These are phyloP conservation scores for Chromobotia macracanthus DNA, from an alignment of 2,797 vertebrate genomes.

Conservation along the genomic window DNA sequence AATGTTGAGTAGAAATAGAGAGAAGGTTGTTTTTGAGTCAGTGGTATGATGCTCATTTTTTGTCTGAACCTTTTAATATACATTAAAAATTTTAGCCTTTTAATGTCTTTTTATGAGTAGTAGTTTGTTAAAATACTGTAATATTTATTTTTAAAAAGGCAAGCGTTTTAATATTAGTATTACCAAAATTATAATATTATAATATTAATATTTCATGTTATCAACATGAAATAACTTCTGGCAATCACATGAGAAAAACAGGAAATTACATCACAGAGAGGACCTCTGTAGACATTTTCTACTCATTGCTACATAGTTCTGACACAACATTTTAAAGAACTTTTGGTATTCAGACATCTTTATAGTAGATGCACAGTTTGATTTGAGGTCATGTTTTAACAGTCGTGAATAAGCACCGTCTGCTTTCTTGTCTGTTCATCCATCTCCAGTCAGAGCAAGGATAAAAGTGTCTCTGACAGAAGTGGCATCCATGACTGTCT, in stretches of 20 bases:
- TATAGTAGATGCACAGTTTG: not conserved
- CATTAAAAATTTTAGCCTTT: no score
- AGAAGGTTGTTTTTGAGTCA: constrained; percentile 13
- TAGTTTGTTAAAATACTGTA: no score
- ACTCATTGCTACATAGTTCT: not conserved
- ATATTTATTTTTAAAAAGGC: no score
- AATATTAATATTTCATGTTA: no score
- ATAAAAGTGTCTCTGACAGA: constrained; percentile 49
- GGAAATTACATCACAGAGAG: no score
- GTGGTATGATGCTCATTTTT: not conserved
- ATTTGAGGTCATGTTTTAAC: constrained; percentile 21
- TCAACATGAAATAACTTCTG: no score
- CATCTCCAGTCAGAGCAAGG: constrained; percentile 10
- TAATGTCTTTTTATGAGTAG: no score
- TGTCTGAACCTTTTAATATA: not conserved
- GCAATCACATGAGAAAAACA: no score
- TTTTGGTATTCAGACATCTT: not conserved
- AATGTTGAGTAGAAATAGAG: constrained; percentile 36
- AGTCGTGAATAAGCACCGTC: constrained; percentile 34
- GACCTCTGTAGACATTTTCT: no score
- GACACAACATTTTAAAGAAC: not conserved
- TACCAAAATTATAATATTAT: no score
- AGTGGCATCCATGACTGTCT: constrained; percentile 34
- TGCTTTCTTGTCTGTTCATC: constrained; percentile 47
- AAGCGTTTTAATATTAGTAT: no score